Evolutionary conservation across 2,797 vertebrate species (phyloP).

Genomic region (Myripristis jacobus): DNA sequence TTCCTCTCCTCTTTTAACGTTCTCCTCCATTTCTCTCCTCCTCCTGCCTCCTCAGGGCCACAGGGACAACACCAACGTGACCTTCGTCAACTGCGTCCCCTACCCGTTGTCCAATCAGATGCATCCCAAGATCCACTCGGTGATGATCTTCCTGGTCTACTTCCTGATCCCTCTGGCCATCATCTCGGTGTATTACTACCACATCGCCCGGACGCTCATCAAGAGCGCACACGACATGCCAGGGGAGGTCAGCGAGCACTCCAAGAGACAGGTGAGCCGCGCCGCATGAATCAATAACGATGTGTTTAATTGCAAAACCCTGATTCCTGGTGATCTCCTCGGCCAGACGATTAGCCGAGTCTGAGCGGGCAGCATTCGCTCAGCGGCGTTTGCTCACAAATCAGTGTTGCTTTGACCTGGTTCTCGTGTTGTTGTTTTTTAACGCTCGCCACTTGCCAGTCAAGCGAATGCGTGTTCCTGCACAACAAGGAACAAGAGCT

Average conservation of each 20-base stretch:
- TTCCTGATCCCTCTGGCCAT: constrained; percentile 91
- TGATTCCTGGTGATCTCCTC: too few species aligned
- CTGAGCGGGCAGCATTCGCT: too few species aligned
- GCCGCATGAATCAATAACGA: background rate
- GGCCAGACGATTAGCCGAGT: too few species aligned
- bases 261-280: constrained; percentile 89
- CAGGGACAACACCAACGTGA: constrained; percentile 84
- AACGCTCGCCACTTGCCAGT: too few species aligned
- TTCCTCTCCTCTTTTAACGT: too few species aligned
- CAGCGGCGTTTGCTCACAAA: too few species aligned
- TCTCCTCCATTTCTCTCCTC: too few species aligned
- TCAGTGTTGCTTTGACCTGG: too few species aligned
- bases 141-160: constrained; percentile 96
- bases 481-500: too few species aligned
- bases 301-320: too few species aligned
- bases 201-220: constrained; percentile 92
- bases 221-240: constrained; percentile 94
- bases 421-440: too few species aligned
- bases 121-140: constrained; percentile 93
- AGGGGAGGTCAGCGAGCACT: constrained; percentile 92
- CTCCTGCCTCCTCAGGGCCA: constrained; percentile 66
- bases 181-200: constrained; percentile 94
- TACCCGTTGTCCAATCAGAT: constrained; percentile 91
- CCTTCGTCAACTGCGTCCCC: constrained; percentile 91
- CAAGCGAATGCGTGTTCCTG: too few species aligned